Conservation (phyloP, 2,888 invertebrate genomes). For the Drosophila mimetica region DNA sequence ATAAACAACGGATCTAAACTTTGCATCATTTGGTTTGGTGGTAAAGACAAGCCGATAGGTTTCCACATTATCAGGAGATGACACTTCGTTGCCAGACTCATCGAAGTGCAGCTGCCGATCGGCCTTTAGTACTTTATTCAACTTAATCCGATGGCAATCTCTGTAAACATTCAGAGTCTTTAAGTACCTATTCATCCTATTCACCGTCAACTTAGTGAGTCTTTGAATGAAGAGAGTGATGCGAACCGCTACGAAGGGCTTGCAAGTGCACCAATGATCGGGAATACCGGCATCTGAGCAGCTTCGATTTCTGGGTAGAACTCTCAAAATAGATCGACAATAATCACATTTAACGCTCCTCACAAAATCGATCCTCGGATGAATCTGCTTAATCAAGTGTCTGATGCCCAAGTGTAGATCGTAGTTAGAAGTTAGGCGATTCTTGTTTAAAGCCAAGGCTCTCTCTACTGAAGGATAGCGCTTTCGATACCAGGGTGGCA, state of each 20-base stretch:
- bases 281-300: slow-evolving; percentile 88
- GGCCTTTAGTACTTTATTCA: neutral
- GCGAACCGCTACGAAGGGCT: slow-evolving; percentile 76
- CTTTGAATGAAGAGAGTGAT: slow-evolving; percentile 61
- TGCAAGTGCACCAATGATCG: slow-evolving; percentile 90
- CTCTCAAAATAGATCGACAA: slow-evolving; percentile 81
- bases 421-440: slow-evolving; percentile 88
- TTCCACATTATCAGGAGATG: neutral
- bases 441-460: slow-evolving; percentile 86
- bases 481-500: slow-evolving; percentile 87
- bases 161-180: neutral
- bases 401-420: slow-evolving; percentile 86
- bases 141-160: neutral
- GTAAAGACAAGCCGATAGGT: slow-evolving; percentile 39
- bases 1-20: slow-evolving; percentile 23
- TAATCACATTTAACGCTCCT: slow-evolving; percentile 85
- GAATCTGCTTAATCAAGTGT: slow-evolving; percentile 5
- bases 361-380: neutral
- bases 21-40: slow-evolving; percentile 30
- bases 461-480: slow-evolving; percentile 85
- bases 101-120: slow-evolving; percentile 12
- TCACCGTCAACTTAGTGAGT: neutral
- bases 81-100: neutral
- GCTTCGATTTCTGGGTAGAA: slow-evolving; percentile 84
- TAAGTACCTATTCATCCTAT: slow-evolving; percentile 37